Percentiles rank a stretch among this genome's conserved stretches.
These are phyloP conservation scores for Cervus canadensis DNA, from an alignment of 2,113 vertebrate species.

Conservation along the genomic window DNA sequence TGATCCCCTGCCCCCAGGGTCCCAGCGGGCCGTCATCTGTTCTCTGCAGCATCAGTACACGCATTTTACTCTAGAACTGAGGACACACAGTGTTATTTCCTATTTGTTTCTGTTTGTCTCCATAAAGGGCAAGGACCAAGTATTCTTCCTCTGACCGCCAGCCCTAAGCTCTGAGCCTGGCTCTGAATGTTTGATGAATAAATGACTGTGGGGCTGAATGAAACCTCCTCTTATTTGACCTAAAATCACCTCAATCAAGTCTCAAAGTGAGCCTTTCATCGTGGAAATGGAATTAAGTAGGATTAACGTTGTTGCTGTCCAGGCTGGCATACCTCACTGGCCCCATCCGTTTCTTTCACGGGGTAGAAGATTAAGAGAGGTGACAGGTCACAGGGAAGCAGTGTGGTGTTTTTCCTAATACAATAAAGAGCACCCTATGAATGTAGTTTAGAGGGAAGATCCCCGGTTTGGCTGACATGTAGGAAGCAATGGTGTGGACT, in stretches of 20 bases:
- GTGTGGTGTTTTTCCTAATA: not conserved
- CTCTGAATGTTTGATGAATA: not conserved
- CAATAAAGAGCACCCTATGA: not conserved
- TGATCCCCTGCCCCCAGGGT: not conserved
- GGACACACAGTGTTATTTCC: not conserved
- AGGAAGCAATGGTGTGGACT: not conserved
- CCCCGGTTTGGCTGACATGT: not conserved
- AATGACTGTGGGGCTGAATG: not conserved
- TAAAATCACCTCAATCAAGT: conserved; percentile 43
- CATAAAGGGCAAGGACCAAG: not conserved
- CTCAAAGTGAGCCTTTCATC: conserved; percentile 28
- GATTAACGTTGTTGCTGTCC: conserved; percentile 2
- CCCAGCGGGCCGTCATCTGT: fast-evolving
- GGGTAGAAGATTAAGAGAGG: not conserved
- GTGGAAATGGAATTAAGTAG: not conserved
- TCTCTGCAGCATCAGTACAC: not conserved
- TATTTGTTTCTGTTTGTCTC: not conserved
- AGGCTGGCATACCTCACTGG: not conserved
- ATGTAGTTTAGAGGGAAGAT: not conserved
- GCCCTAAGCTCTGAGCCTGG: not conserved
- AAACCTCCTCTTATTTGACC: conserved; percentile 51
- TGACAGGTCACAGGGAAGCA: not conserved
- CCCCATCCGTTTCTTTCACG: not conserved
- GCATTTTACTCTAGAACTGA: not conserved
- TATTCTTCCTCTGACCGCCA: not conserved